phyloP scores from a whole-genome alignment of 2,797 vertebrate species.

The Rallus crepitans region DNA sequence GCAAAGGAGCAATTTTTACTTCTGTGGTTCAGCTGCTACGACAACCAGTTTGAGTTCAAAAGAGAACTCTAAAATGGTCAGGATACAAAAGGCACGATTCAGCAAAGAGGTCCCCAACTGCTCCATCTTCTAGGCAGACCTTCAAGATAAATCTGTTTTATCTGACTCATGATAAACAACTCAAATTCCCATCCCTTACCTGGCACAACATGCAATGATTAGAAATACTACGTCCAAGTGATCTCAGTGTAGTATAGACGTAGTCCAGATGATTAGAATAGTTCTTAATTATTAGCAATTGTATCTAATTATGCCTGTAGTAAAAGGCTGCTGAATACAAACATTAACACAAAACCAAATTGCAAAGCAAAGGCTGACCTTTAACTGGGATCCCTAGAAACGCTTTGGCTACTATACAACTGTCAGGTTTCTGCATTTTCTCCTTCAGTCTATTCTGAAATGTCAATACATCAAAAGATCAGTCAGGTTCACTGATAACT shows the following conservation, averaged over 20 bases:
- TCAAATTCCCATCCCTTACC: background rate
- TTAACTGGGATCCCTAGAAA: constrained; percentile 46
- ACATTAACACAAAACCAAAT: constrained; percentile 38
- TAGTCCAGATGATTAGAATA: background rate
- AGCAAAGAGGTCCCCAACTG: background rate
- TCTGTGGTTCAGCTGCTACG: background rate
- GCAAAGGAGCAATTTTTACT: background rate
- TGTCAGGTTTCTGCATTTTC: background rate
- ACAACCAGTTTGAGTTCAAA: background rate
- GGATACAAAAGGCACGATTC: background rate
- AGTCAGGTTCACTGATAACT: constrained; percentile 23
- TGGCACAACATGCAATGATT: background rate
- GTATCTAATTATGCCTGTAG: constrained; percentile 37
- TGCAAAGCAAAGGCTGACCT: constrained; percentile 60
- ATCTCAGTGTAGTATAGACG: background rate
- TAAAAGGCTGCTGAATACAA: constrained; percentile 46
- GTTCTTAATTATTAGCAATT: constrained; percentile 58
- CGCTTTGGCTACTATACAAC: background rate
- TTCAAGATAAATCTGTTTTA: background rate
- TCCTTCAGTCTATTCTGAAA: constrained; percentile 23
- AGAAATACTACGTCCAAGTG: background rate
- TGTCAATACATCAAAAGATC: constrained; percentile 19
- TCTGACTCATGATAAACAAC: background rate
- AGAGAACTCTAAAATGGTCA: background rate
- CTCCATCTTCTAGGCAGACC: background rate